These are phyloP conservation scores for Steinernema carpocapsae DNA, from an alignment of 2,888 invertebrate genomes.

Conservation along the genomic window DNA sequence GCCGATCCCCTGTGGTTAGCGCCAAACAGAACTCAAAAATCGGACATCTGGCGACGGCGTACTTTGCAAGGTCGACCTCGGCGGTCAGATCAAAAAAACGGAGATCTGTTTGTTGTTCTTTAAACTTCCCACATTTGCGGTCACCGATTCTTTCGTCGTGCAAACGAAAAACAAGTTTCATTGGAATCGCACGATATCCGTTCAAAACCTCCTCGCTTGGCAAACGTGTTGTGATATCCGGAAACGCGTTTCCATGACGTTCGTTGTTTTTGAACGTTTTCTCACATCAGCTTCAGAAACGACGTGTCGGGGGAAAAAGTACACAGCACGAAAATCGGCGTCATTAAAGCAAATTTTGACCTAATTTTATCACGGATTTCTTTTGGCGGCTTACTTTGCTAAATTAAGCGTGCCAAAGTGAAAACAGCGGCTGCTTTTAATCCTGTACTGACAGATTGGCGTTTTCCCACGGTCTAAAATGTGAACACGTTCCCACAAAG, in stretches of 20 bases:
- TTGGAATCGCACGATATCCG: too few relatives aligned
- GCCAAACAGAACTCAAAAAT: too few relatives aligned
- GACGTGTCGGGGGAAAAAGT: not conserved
- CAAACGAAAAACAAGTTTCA: too few relatives aligned
- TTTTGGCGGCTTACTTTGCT: not conserved
- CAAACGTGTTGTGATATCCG: too few relatives aligned
- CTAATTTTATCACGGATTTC: not conserved
- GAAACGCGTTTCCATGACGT: too few relatives aligned
- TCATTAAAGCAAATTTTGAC: not conserved
- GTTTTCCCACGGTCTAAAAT: conserved; percentile 1
- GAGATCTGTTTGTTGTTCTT: not conserved
- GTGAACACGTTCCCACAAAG: not conserved
- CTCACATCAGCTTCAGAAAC: not conserved
- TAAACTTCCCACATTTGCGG: not conserved
- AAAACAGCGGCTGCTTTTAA: conserved; percentile 10
- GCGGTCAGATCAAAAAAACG: conserved; percentile 6
- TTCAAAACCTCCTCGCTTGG: too few relatives aligned
- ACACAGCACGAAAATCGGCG: too few relatives aligned
- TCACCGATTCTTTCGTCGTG: too few relatives aligned
- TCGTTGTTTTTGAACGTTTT: not conserved
- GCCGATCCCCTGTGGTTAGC: too few relatives aligned
- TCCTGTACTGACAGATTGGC: not conserved
- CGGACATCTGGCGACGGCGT: conserved; percentile 7
- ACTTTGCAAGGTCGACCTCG: conserved; percentile 12
- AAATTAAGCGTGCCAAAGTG: not conserved